Conservation (phyloP, 1,140 invertebrate genomes). For the Saccostrea glomerata region DNA sequence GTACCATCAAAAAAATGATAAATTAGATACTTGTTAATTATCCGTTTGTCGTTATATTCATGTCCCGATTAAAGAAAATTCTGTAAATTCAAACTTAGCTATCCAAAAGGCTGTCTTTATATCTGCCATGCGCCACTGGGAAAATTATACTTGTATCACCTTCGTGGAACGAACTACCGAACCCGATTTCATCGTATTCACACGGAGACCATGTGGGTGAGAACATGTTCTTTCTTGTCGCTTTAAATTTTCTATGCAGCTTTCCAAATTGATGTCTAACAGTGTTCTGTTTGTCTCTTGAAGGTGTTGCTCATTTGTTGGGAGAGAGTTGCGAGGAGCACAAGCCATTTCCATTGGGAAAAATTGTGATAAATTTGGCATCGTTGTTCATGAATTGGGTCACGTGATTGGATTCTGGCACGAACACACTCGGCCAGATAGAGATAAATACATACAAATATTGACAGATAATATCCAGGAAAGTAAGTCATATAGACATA, state of each 20-base stretch:
- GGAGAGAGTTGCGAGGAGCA: conserved; percentile 95
- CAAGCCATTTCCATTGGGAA: conserved; percentile 99
- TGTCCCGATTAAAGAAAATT: too few species aligned
- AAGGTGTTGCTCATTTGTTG: conserved; percentile 99
- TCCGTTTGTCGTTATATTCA: too few species aligned
- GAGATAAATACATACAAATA: conserved; percentile 85
- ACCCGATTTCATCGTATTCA: conserved; percentile 36
- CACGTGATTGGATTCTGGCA: conserved; percentile 99
- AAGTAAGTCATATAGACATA: conserved; percentile 3
- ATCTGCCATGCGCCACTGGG: conserved; percentile 41
- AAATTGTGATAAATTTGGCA: conserved; percentile 99
- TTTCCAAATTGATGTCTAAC: not conserved
- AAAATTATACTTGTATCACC: conserved; percentile 42
- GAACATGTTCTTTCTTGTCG: not conserved
- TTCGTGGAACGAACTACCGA: conserved; percentile 26
- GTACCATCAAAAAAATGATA: too few species aligned
- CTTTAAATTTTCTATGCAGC: not conserved
- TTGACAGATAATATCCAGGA: conserved; percentile 18
- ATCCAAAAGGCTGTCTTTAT: conserved; percentile 1
- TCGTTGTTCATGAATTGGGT: conserved; percentile 98
- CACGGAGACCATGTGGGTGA: conserved; percentile 33
- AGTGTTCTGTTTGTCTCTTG: not conserved
- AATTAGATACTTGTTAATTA: too few species aligned
- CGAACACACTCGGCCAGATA: conserved; percentile 97
- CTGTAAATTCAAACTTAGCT: not conserved